phyloP scores from a whole-genome alignment of 2,113 vertebrate genomes.

The Malurus cyaneus region DNA sequence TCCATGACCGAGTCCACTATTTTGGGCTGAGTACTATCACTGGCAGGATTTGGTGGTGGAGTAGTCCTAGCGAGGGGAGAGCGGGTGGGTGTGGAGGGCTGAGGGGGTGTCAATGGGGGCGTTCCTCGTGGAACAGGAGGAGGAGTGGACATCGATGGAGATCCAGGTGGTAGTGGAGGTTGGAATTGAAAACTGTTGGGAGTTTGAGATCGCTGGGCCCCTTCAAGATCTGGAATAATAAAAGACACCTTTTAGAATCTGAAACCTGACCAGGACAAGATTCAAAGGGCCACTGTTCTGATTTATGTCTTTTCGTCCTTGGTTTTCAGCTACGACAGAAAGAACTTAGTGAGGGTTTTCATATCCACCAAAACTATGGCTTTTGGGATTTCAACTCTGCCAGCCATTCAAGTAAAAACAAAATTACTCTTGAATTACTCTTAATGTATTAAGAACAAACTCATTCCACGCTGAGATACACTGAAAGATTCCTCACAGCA shows the following conservation, averaged over 20 bases:
- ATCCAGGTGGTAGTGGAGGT: constrained; percentile 83
- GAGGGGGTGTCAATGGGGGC: constrained; percentile 74
- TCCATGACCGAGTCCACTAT: constrained; percentile 72
- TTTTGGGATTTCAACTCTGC: background rate
- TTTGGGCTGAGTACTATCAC: constrained; percentile 65
- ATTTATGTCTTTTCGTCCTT: background rate
- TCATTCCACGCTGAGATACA: background rate
- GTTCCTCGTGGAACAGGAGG: constrained; percentile 86
- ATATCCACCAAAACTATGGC: background rate
- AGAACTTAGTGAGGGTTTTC: background rate
- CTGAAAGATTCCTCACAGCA: background rate
- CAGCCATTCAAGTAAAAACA: background rate
- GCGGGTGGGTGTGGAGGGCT: constrained; percentile 72
- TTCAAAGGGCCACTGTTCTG: background rate
- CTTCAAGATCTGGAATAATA: constrained; percentile 70
- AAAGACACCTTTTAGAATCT: background rate
- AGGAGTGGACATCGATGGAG: constrained; percentile 76
- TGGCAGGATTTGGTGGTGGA: constrained; percentile 73
- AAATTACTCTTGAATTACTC: background rate
- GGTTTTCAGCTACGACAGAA: background rate
- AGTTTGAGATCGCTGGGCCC: constrained; percentile 44
- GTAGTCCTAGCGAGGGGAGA: constrained; percentile 85
- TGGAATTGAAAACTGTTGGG: constrained; percentile 82
- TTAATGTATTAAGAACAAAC: background rate
- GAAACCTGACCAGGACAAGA: background rate